These are phyloP conservation scores for Hydrolagus affinis DNA, from an alignment of 2,113 vertebrate species.

Conservation along the genomic window DNA sequence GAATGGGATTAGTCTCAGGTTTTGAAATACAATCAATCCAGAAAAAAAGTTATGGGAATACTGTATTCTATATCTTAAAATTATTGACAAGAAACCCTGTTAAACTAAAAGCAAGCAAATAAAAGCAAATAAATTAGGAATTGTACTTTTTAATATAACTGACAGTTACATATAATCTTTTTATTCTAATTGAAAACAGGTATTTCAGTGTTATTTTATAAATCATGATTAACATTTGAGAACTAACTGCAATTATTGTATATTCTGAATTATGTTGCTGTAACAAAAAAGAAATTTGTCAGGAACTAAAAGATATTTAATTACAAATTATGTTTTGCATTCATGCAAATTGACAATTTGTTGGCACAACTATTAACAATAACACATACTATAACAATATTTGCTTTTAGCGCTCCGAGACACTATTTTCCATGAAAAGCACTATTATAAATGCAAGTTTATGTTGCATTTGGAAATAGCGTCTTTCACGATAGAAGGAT, in stretches of 20 bases:
- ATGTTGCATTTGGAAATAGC: neutral
- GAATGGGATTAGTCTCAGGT: neutral
- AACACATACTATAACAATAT: no score
- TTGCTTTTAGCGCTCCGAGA: neutral
- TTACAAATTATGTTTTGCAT: no score
- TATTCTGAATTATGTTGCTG: conserved; percentile 13
- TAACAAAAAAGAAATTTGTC: neutral
- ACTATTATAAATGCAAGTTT: neutral
- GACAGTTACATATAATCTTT: conserved; percentile 16
- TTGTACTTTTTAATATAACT: neutral
- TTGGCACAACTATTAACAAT: no score
- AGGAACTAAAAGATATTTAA: no score
- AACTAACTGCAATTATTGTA: conserved; percentile 18
- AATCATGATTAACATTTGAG: conserved; percentile 16
- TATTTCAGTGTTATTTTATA: conserved; percentile 31
- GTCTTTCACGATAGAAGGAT: no score
- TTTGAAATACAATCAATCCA: conserved; percentile 9
- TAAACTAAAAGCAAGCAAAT: neutral
- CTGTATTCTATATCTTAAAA: neutral
- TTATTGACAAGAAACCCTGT: neutral
- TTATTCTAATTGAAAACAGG: conserved; percentile 21
- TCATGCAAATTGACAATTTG: no score
- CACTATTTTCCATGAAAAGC: neutral
- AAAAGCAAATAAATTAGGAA: conserved; percentile 8
- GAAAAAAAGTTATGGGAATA: neutral